Base-by-base conservation (phyloP, 1,140 invertebrate species). In the Pentalonia nigronervosa region DNA sequence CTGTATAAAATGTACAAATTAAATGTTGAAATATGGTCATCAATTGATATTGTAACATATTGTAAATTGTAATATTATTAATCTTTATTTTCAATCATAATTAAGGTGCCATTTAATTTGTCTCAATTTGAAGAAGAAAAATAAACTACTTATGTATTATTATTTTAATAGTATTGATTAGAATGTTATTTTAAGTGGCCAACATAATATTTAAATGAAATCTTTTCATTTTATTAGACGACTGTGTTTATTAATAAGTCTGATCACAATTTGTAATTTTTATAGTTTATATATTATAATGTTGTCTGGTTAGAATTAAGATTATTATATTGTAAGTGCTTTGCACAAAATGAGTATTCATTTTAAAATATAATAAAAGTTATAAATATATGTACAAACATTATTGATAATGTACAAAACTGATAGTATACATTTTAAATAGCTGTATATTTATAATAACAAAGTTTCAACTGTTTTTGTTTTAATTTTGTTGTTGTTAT, bases 361-460 rank as follows among this genome's bases (percentile, higher is more conserved):
- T 76, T 7, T 81, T 23, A 90, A 91, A 76, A 45, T 81, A 41
- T 21, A 83, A 48, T 56, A 36, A 21, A 83, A 30, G 83, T 83
- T 50, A 30, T 92, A 25, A 23, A 92, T 92, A 83, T 50, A 45
- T 91, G 53, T 90, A 90, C 9, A 90, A 90, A 89, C 0, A 53
- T 25, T 41, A 25, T 90, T 41, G 25, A 56, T 56, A 30, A 14
- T 91, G 45, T 92, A 92, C 47, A 93, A 56, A 41, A 53, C 14
- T 86, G 48, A 56, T 53, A n/a, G 34, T 93, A 86, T 60, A 86
- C 47, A 56, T 93, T 50, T 86, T 84, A 56, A 93, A 93, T 93
- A 86, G n/a, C 11, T 93, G 48, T 84, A 92, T 53, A 84, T 92
- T 84, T 45, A 84, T 41, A 84, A 93, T 93, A 84, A 93, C 91